phyloP scores from a whole-genome alignment of 2,113 vertebrate genomes.

The Pyxicephalus adspersus region DNA sequence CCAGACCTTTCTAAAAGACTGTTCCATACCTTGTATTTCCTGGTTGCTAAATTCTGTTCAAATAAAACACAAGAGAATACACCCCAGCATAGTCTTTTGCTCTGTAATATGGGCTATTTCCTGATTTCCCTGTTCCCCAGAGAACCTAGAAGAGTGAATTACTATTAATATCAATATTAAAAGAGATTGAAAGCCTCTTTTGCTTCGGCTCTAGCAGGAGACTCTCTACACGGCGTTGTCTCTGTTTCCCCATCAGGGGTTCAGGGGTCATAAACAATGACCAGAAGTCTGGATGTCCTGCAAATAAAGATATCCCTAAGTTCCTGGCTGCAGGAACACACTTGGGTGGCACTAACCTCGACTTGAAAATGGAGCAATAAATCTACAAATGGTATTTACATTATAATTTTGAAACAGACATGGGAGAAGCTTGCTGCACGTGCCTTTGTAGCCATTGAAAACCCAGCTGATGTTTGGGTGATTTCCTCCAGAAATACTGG shows the following conservation, averaged over 20 bases:
- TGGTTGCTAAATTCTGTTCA: no score
- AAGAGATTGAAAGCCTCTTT: no score
- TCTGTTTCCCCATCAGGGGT: constrained; percentile 86
- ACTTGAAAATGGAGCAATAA: constrained; percentile 98
- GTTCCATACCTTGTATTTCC: no score
- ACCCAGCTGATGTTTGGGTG: constrained; percentile 96
- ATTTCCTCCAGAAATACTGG: constrained; percentile 98
- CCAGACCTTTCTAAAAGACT: no score
- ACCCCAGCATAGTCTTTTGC: no score
- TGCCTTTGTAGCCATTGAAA: constrained; percentile 97
- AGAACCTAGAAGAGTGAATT: no score
- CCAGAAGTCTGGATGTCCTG: constrained; percentile 98
- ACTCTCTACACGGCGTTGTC: constrained; percentile 83
- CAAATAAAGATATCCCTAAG: constrained; percentile 99
- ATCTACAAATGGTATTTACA: constrained; percentile 97
- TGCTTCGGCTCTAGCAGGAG: constrained; percentile 58
- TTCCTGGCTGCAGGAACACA: constrained; percentile 97
- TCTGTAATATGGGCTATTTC: no score
- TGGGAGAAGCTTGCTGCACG: constrained; percentile 98
- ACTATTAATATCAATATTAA: no score
- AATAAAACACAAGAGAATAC: no score
- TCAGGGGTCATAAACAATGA: constrained; percentile 95
- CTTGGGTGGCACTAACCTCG: constrained; percentile 94
- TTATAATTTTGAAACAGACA: constrained; percentile 95
- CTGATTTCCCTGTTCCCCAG: no score